phyloP scores from a whole-genome alignment of 2,888 invertebrate species.

The Sclerodermus sp. region DNA sequence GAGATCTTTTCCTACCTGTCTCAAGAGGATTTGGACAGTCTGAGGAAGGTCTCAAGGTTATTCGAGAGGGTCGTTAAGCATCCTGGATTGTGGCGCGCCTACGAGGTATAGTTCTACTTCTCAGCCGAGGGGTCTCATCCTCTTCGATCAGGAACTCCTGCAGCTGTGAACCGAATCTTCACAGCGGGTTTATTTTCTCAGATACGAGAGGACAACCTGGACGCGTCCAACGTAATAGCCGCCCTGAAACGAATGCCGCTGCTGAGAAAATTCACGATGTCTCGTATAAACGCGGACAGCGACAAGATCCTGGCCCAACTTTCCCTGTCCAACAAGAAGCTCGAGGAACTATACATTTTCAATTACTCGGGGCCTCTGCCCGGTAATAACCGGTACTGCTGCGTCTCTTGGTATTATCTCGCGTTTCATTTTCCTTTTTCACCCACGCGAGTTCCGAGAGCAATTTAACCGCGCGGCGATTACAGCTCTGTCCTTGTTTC shows the following conservation, averaged over 20 bases:
- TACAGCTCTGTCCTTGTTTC: too few species aligned
- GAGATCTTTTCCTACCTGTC: conserved; percentile 38
- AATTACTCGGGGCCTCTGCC: too few species aligned
- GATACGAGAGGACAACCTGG: too few species aligned
- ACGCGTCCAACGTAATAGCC: conserved; percentile 32
- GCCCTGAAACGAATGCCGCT: conserved; percentile 42
- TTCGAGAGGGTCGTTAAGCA: conserved; percentile 33
- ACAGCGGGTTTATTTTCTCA: too few species aligned
- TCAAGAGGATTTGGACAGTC: conserved; percentile 29
- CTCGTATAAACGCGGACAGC: conserved; percentile 36
- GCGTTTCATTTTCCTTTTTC: too few species aligned
- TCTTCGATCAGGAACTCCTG: too few species aligned
- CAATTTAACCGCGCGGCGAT: too few species aligned
- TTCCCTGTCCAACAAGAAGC: conserved; percentile 38
- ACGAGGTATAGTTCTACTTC: conserved; percentile 41
- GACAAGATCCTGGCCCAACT: conserved; percentile 43
- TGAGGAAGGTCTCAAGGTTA: conserved; percentile 32
- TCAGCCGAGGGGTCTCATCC: too few species aligned
- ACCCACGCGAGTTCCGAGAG: too few species aligned
- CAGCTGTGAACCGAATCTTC: too few species aligned
- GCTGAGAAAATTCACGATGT: conserved; percentile 33
- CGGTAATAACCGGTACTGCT: too few species aligned
- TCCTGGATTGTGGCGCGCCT: conserved; percentile 37
- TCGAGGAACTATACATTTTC: conserved; percentile 34
- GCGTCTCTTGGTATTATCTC: too few species aligned